Evolutionary conservation across 2,888 invertebrate genomes (phyloP).

Genomic region (Megalurothrips usitatus): DNA sequence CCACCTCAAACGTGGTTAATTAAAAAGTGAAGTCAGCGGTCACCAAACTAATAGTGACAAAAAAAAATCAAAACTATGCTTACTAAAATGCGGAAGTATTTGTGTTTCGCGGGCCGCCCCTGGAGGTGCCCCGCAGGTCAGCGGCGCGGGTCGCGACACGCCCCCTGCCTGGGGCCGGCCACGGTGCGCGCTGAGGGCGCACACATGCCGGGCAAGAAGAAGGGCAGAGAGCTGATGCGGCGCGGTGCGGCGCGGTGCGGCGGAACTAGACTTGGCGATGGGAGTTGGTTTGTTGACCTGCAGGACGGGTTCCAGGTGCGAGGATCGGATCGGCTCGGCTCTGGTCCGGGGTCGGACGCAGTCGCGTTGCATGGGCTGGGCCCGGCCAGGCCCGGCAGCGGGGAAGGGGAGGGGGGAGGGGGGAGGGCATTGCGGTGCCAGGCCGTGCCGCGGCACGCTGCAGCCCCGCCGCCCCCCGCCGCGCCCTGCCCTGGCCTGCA

Average conservation of each 20-base stretch:
- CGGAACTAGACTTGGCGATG: background rate
- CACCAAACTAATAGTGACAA: no score
- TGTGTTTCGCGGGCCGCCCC: no score
- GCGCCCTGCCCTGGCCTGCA: no score
- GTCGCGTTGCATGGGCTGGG: background rate
- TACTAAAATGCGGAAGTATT: no score
- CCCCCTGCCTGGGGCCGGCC: no score
- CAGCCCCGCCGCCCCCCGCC: background rate
- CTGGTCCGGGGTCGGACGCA: background rate
- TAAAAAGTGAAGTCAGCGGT: no score
- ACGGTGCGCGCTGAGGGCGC: background rate
- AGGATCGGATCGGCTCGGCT: no score
- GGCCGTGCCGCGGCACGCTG: background rate
- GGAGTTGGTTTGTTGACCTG: constrained; percentile 6
- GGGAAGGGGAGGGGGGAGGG: background rate
- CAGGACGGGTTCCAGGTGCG: background rate
- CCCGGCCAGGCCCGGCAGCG: background rate
- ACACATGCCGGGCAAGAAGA: background rate
- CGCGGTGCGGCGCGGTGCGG: background rate
- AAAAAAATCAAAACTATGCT: no score
- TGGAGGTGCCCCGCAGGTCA: no score
- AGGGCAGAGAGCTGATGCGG: background rate
- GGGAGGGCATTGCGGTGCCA: background rate
- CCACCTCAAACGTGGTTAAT: no score
- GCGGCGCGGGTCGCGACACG: no score